Evolutionary conservation across 2,888 invertebrate genomes (phyloP), one percentile per base, ranked within the genome.

Genomic region (Exephanes ischioxanthus): DNA sequence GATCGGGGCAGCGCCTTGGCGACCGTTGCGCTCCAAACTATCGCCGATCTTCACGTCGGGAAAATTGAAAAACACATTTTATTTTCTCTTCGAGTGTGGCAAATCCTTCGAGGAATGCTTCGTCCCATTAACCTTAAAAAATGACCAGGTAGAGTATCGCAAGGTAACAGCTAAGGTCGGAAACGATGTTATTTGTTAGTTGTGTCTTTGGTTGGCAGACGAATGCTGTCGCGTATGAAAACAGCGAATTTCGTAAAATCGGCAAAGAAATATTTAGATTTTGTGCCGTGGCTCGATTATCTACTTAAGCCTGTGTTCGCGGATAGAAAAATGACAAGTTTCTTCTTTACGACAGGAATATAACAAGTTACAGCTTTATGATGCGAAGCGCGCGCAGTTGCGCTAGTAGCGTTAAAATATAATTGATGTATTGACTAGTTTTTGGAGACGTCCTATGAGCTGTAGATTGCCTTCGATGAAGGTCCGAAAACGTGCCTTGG

Each of bases 11-110:
- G 86, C 88, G 4, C 92, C 93, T 79, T 95, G 95, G 95, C 93
- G 93, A 70, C 91, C 92, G 11, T 89, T 95, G 37, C 91, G 95
- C 48, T 86, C 90, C 2, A 94, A 94, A 71, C 87, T 95, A 11
- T 94, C 94, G 0, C 94, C 95, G 0, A 92, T 94, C 3, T 95
- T 95, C 88, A 94, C 95, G 1, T 93, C 94, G 0, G 94, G 94
- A 2, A 7, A 37, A 37, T 1, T 37, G 37, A 37, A 7, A 7
- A 6, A 37, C 5, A 7, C 1, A 1, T 37, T 94, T 80, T 86
- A 91, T 61, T 89, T 94, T 14, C 85, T 95, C 16, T 80, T 91
- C 16, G 91, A 93, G 63, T 94, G 94, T 76, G 89, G 91, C 0
- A 86, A 93, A 9, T 87, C 92, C 66, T 90, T 94, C 3, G 90